Percentiles rank a stretch among this genome's conserved stretches.
Conservation (phyloP, 2,888 invertebrate genomes). For the Macropis europaea region DNA sequence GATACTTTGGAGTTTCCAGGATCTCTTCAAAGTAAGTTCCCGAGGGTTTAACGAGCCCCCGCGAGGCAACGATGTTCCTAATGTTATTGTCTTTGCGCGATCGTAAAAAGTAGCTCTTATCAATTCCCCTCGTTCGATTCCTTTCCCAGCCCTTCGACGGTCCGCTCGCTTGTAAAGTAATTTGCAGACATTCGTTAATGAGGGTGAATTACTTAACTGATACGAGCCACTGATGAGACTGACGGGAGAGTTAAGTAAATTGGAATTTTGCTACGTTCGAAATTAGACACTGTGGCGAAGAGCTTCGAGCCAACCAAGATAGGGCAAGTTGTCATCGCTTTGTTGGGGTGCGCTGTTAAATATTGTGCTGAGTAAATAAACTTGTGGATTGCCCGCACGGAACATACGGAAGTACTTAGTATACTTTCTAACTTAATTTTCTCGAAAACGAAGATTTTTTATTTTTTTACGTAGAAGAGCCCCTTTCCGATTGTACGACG, state of each 20-base stretch:
- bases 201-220: neutral
- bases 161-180: slow-evolving; percentile 1
- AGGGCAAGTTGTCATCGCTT: too few species aligned
- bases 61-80: slow-evolving; percentile 39
- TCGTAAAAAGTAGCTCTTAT: slow-evolving; percentile 40
- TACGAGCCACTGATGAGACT: neutral
- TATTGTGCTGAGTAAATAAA: too few species aligned
- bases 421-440: too few species aligned
- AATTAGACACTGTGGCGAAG: neutral
- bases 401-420: too few species aligned
- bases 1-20: slow-evolving; percentile 54
- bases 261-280: neutral
- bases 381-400: too few species aligned
- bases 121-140: neutral
- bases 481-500: too few species aligned
- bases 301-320: too few species aligned
- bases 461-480: too few species aligned
- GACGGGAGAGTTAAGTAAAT: slow-evolving; percentile 4
- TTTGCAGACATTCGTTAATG: slow-evolving; percentile 18
- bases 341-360: too few species aligned
- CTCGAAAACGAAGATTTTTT: too few species aligned
- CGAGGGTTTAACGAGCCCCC: slow-evolving; percentile 57
- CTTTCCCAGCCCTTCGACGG: neutral
- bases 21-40: slow-evolving; percentile 56
- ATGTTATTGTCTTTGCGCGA: slow-evolving; percentile 45